These are phyloP conservation scores for Clangula hyemalis DNA, from an alignment of 2,797 vertebrate genomes.

Conservation along the genomic window DNA sequence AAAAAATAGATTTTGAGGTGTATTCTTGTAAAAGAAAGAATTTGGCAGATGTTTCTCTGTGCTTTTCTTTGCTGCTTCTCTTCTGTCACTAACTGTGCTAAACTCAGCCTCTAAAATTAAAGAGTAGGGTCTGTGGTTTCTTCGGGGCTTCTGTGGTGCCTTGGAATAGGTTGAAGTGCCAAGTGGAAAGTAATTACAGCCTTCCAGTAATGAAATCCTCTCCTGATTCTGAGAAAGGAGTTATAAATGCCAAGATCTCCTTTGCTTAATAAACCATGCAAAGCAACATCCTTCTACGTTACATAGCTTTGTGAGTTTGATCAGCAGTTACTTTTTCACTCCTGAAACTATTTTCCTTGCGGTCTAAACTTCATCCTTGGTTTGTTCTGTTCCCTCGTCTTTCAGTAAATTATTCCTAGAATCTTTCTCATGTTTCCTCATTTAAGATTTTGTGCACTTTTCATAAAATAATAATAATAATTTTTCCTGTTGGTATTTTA, in stretches of 20 bases:
- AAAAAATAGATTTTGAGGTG: neutral
- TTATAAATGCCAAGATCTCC: neutral
- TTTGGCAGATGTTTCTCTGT: neutral
- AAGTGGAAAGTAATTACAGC: neutral
- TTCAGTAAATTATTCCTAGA: neutral
- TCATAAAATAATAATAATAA: neutral
- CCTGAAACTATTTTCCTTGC: neutral
- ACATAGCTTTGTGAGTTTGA: neutral
- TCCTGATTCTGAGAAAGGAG: neutral
- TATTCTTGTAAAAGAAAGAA: neutral
- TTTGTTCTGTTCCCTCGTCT: neutral
- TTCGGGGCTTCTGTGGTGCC: neutral
- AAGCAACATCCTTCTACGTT: neutral
- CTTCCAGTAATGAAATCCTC: neutral
- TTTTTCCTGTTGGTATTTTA: neutral
- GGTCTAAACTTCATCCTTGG: neutral
- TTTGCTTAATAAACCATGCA: neutral
- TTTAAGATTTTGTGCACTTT: neutral
- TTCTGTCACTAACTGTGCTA: neutral
- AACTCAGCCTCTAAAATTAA: neutral
- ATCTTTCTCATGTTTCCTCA: neutral
- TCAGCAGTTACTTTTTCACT: neutral
- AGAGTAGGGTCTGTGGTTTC: neutral
- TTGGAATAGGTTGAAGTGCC: neutral
- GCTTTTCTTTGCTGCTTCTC: neutral